A percentile compares a stretch with the other conserved stretches of the same genome.
Evolutionary conservation across 2,113 vertebrate genomes (phyloP).

Genomic region (Ciconia maguari): DNA sequence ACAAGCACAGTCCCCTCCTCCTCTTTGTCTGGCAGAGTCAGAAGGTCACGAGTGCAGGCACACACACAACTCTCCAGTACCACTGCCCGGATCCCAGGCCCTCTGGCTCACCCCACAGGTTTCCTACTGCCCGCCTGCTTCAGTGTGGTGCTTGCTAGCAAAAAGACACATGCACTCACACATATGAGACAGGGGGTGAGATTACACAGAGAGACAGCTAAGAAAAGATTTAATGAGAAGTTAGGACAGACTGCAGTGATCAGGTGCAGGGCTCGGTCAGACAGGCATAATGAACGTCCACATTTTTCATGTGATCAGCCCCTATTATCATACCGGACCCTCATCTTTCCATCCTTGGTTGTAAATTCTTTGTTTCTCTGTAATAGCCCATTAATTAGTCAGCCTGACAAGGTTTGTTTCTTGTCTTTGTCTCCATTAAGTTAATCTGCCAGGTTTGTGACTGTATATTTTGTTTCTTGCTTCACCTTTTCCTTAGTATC

Average conservation of each 20-base stretch:
- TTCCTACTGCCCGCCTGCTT: background rate
- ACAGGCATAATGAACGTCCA: background rate
- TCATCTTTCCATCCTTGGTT: background rate
- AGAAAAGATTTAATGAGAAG: background rate
- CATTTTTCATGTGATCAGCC: background rate
- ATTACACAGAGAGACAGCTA: background rate
- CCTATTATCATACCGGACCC: background rate
- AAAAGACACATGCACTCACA: background rate
- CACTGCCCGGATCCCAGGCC: background rate
- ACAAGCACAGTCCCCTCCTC: background rate
- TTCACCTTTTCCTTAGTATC: background rate
- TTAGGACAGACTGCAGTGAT: background rate
- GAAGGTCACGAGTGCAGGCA: background rate
- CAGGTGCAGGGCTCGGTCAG: rapidly evolving
- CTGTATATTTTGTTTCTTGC: background rate
- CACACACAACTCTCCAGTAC: no score
- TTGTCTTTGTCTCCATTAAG: background rate
- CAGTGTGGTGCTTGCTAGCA: rapidly evolving
- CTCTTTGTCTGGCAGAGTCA: background rate
- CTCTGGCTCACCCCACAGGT: rapidly evolving
- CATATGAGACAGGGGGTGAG: background rate
- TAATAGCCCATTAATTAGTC: background rate
- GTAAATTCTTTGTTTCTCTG: background rate
- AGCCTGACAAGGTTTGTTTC: background rate
- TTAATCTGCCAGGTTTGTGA: background rate